Base-by-base conservation (phyloP, 2,888 invertebrate genomes). In the Polyommatus icarus region DNA sequence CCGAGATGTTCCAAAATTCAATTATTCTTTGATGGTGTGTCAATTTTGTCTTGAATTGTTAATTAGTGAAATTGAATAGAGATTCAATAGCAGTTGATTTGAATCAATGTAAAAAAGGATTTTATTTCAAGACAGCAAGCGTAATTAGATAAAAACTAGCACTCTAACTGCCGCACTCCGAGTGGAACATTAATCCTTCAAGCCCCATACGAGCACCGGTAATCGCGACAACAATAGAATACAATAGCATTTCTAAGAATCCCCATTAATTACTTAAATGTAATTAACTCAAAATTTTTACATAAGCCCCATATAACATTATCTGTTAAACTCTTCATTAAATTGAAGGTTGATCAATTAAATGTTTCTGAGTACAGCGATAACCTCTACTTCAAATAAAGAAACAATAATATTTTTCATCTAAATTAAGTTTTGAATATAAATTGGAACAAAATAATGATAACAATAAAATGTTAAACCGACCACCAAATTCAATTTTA, bases 21-120 rank as follows among this genome's bases (percentile, higher is more conserved):
- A 54, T 75, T 75, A 75, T 29, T 75, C 75, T 50, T 75, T 75
- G 54, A 75, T 75, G 73, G 46, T 50, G 24, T 72, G 73, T 46
- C 72, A 36, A 36, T 67, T 76, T 71, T 32, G 29, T 40, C 71
- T 71, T 54, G n/a, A 59, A 71, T 77, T 75, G 54, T 54, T 75
- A 75, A 75, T 75, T 75, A 75, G 24, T 18, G 20, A 54, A 75
- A 75, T 75, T 24, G 15, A 75, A 50, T 75, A 12, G 18, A 50
- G 75, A 50, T 75, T 50, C 75, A 75, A 50, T 29, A 46, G 50
- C 29, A 50, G 50, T 18, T 75, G 29, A 75, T 75, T 50, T 20
- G 15, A 75, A 46, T 46, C 18, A 75, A 75, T 29, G 5, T 50
- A 50, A 54, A 75, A 50, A 54, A 24, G 29, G 75, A 29, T 75